Conservation (phyloP, 2,888 invertebrate genomes). For the Romanomermis culicivorax region DNA sequence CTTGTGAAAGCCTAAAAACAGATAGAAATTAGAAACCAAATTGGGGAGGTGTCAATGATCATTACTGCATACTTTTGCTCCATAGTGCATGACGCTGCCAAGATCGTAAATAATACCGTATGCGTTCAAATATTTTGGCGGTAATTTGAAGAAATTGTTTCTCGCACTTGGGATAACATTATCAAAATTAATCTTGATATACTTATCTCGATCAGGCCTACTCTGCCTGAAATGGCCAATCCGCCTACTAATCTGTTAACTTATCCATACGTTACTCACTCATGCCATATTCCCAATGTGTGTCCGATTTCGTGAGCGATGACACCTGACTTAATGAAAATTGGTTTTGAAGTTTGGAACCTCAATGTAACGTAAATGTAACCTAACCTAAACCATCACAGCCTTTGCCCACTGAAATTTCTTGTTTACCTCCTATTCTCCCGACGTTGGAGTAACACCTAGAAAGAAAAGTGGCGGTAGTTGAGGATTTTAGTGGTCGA, state of each 20-base stretch:
- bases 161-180: not conserved
- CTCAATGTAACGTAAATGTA: too few relatives aligned
- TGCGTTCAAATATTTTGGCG: not conserved
- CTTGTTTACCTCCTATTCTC: slow-evolving; percentile 1
- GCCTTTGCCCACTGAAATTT: slow-evolving; percentile 3
- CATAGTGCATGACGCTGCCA: not conserved
- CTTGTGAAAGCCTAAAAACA: not conserved
- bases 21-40: not conserved
- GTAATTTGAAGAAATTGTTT: not conserved
- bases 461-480: not conserved
- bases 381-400: not conserved
- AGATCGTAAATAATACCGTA: not conserved
- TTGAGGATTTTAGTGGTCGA: too few relatives aligned
- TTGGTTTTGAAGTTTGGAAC: too few relatives aligned
- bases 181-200: not conserved
- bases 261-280: too few relatives aligned
- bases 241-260: not conserved
- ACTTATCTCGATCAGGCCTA: not conserved
- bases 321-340: not conserved
- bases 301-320: not conserved
- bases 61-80: not conserved
- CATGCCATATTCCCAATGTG: not conserved
- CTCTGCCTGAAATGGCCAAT: not conserved
- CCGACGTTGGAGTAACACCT: slow-evolving; percentile 8
- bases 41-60: not conserved